Evolutionary conservation across 1,140 invertebrate genomes (phyloP).

Genomic region (Zaprionus africanus): DNA sequence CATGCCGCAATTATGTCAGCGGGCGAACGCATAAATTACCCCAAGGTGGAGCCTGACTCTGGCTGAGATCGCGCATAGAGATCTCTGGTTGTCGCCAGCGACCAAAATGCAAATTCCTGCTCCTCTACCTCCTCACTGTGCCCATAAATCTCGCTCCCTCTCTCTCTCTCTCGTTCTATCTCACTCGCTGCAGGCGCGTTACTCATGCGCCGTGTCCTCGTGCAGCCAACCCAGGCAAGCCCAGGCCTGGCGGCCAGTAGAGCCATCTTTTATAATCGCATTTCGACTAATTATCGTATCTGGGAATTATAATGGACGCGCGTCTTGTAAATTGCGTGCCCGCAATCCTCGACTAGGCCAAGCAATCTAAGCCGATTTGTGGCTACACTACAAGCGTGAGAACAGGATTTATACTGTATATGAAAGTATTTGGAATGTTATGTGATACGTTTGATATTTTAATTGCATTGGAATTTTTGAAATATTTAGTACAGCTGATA

Average conservation of each 20-base stretch:
- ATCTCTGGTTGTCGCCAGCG: slow-evolving; percentile 39
- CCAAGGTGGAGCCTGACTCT: slow-evolving; percentile 18
- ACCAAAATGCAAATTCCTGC: slow-evolving; percentile 44
- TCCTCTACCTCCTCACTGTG: background rate
- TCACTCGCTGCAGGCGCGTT: slow-evolving; percentile 59
- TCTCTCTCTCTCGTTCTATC: slow-evolving; percentile 29
- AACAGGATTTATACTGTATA: background rate
- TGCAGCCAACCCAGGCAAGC: background rate
- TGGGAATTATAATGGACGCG: slow-evolving; percentile 70
- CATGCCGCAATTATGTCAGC: slow-evolving; percentile 72
- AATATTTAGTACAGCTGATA: too few species aligned
- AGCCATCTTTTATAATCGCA: slow-evolving; percentile 74
- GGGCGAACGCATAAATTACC: slow-evolving; percentile 72
- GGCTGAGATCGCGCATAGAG: slow-evolving; percentile 1
- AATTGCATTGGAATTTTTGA: background rate
- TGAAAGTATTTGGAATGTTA: background rate
- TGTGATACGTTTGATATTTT: background rate
- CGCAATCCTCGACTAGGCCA: slow-evolving; percentile 28
- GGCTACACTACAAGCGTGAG: background rate
- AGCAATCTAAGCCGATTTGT: slow-evolving; percentile 1
- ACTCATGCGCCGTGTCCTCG: slow-evolving; percentile 73
- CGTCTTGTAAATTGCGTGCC: slow-evolving; percentile 70
- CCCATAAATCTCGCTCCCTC: slow-evolving; percentile 62
- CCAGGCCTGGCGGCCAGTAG: background rate
- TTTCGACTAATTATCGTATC: slow-evolving; percentile 83